These are phyloP conservation scores for Tricholauxania praeusta DNA, from an alignment of 2,888 invertebrate species.

Conservation along the genomic window DNA sequence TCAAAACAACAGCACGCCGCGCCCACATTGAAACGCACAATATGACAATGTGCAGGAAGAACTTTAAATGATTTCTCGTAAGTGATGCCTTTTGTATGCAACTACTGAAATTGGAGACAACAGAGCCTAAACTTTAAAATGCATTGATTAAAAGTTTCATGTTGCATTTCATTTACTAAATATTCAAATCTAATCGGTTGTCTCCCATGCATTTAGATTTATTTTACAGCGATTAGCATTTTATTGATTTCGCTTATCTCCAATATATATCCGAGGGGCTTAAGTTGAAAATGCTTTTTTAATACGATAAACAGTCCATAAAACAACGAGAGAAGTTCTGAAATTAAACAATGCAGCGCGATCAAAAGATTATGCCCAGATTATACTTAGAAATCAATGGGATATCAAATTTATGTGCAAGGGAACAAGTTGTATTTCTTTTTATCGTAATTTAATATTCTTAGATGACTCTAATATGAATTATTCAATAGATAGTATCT, in stretches of 20 bases:
- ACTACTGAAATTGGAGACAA: background rate
- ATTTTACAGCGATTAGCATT: slow-evolving; percentile 15
- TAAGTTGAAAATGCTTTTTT: slow-evolving; percentile 10
- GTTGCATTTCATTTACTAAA: background rate
- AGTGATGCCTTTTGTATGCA: background rate
- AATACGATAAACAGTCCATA: slow-evolving; percentile 14
- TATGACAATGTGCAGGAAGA: background rate
- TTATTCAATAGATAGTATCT: no score
- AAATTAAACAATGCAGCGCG: background rate
- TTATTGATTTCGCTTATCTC: slow-evolving; percentile 16
- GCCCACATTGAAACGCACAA: background rate
- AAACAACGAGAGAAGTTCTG: background rate
- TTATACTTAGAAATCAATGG: slow-evolving; percentile 7
- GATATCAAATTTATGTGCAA: background rate
- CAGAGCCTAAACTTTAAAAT: background rate
- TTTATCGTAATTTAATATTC: no score
- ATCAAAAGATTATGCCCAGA: background rate
- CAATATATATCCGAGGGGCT: background rate
- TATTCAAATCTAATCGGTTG: slow-evolving; percentile 18
- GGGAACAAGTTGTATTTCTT: no score
- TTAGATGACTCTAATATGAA: no score
- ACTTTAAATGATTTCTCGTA: background rate
- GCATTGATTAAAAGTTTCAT: background rate
- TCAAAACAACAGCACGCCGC: background rate
- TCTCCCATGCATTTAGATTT: slow-evolving; percentile 9